These are phyloP conservation scores for Blennius ocellaris DNA, from an alignment of 2,113 vertebrate genomes.

Conservation along the genomic window DNA sequence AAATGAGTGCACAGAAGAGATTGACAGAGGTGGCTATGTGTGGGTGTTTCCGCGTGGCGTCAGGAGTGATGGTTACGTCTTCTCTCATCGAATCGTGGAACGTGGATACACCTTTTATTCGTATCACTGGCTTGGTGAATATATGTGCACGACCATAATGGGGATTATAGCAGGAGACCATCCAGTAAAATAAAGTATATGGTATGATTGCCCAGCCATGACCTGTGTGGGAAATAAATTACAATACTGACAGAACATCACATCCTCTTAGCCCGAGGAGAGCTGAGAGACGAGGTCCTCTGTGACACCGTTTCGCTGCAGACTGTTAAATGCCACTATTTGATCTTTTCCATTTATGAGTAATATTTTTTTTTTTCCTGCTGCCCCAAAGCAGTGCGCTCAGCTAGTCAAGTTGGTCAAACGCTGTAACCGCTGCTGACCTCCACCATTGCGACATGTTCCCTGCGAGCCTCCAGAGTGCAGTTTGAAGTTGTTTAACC, in stretches of 20 bases:
- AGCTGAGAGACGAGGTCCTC: constrained; percentile 48
- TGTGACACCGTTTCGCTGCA: constrained; percentile 63
- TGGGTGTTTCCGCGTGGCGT: constrained; percentile 42
- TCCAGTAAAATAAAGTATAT: constrained; percentile 49
- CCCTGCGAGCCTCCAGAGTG: neutral
- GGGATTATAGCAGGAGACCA: constrained; percentile 50
- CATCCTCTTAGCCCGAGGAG: constrained; percentile 63
- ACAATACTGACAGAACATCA: constrained; percentile 61
- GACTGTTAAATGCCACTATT: constrained; percentile 74
- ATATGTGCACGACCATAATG: constrained; percentile 34
- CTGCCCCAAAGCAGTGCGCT: constrained; percentile 31
- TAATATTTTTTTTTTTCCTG: constrained; percentile 27
- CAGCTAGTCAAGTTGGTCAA: constrained; percentile 26
- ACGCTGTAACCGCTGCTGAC: constrained; percentile 16
- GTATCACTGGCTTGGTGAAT: neutral
- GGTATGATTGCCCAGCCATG: constrained; percentile 44
- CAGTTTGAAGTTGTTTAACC: constrained; percentile 1
- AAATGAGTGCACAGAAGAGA: constrained; percentile 25
- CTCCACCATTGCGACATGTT: constrained; percentile 6
- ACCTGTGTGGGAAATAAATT: constrained; percentile 70
- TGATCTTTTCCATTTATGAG: constrained; percentile 73
- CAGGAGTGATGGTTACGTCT: constrained; percentile 32
- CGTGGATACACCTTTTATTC: constrained; percentile 20
- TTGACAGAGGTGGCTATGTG: constrained; percentile 42
- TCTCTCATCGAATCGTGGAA: constrained; percentile 11